Evolutionary conservation across 2,888 invertebrate species (phyloP).

Genomic region (Marasmarcha lunaedactyla): DNA sequence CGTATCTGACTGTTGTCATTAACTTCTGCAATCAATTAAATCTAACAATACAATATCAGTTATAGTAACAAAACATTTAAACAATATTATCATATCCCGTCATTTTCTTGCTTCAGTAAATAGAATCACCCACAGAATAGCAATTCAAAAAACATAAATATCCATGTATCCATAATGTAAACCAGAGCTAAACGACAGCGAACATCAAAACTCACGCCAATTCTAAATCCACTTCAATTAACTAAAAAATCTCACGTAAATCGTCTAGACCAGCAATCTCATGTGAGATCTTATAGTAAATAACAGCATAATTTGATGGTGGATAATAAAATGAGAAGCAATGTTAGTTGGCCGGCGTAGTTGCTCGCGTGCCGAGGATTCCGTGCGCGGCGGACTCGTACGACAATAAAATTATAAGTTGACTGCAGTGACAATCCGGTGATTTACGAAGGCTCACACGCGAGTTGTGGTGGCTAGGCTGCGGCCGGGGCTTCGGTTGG

Average conservation of each 20-base stretch:
- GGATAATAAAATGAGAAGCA: conserved; percentile 44
- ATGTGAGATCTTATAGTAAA: conserved; percentile 52
- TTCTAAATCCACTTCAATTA: too few species aligned
- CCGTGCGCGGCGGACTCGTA: conserved; percentile 51
- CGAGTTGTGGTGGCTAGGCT: conserved; percentile 61
- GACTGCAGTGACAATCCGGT: conserved; percentile 67
- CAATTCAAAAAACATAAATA: too few species aligned
- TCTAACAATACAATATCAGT: too few species aligned
- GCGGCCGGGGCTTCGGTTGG: conserved; percentile 9
- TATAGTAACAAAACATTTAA: too few species aligned
- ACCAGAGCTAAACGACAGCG: too few species aligned
- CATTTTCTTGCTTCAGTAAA: too few species aligned
- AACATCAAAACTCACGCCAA: too few species aligned
- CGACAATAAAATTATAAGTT: conserved; percentile 71
- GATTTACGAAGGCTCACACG: conserved; percentile 66
- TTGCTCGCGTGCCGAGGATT: conserved; percentile 51
- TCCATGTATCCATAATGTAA: too few species aligned
- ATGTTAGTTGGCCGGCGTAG: background rate
- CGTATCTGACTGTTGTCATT: too few species aligned
- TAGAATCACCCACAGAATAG: too few species aligned
- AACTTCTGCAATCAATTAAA: too few species aligned
- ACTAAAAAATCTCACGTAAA: background rate
- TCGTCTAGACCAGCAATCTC: conserved; percentile 53
- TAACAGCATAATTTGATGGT: conserved; percentile 50
- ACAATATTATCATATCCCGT: too few species aligned